Evolutionary conservation across 2,113 vertebrate genomes (phyloP), one percentile per base, ranked within the genome.

Genomic region (Phocoena phocoena): DNA sequence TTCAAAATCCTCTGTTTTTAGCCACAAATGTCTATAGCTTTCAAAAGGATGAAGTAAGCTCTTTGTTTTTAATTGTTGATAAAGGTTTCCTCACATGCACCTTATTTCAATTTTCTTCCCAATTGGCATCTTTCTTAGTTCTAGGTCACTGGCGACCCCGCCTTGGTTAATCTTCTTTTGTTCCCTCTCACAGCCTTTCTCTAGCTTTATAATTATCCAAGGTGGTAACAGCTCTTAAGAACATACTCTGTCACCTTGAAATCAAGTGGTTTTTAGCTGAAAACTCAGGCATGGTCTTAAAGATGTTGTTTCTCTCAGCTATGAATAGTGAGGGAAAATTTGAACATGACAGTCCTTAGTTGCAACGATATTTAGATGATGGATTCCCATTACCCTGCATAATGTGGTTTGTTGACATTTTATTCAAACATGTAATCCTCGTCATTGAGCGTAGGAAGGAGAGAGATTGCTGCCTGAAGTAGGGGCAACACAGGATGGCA

Each of bases 151-250:
- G 10, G 6, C 68, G 65, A 70, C 76, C 90, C 84, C 0, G 50
- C 95, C 90, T 98, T 86, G 93, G 96, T 94, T 98, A 97, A 98
- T 98, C 95, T 98, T 93, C 82, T 2, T 97, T 92, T 88, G 83
- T 65, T 63, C 80, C 60, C 58, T 96, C 76, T 88, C 7, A 18
- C 63, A 96, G 87, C 47, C 76, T 67, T 98, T 97, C 96, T 91
- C 28, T 97, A 96, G 65, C 97, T 98, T 98, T 98, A 95, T 98
- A 98, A 98, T 98, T 98, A 98, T 97, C 95, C 38, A 58, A 81
- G 81, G 96, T 85, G 95, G 89, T 90, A 97, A 96, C 81, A 83
- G 90, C 67, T 85, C 74, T 98, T 97, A 97, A 97, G 98, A 98
- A 97, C 93, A 97, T 92, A 41, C 38, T 98, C 96, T 98, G 98